Base-by-base conservation (phyloP, 2,888 invertebrate species). In the Rhingia rostrata region DNA sequence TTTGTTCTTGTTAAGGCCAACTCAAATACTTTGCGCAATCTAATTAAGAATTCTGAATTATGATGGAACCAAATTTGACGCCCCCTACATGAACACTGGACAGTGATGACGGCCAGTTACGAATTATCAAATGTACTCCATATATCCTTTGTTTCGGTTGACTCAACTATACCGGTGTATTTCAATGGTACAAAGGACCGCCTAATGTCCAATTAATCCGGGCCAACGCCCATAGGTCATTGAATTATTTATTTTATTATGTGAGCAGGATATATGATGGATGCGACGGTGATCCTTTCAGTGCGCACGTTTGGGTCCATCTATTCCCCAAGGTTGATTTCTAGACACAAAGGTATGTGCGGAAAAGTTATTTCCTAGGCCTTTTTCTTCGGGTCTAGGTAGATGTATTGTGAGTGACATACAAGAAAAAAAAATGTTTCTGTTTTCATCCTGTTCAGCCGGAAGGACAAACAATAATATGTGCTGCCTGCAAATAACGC, bases 31-130 rank as follows among this genome's bases (percentile, higher is more conserved):
- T 39, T 75, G 45, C 7, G 9, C 43, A 63, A 81, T 75, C 61
- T 77, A 82, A 82, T 82, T 72, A 66, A 60, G 60, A 82, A 72
- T 47, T 82, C 70, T 66, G 41, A 77, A 75, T 66, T 70, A 77
- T 75, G 60, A 75, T 54, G 63, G 64, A 66, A 54, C 47, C 69
- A 70, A 49, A 47, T 66, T 58, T 60, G 58, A 43, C 49, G 58
- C 53, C 69, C 58, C 75, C 35, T 22, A 22, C 22, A 4, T n/a
- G 58, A 69, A 63, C 9, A 22, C 22, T 22, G 22, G 22, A 22
- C 22, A 22, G 22, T 22, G 22, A 37, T 43, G 45, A 12, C 54
- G 35, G 2, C 37, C 53, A 30, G 43, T 14, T 60, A 54, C 58
- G 37, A 75, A 70, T 81, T 67, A 66, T 69, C 64, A 66, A 70